Percentiles rank a stretch among this genome's conserved stretches.
phyloP scores from a whole-genome alignment of 2,113 vertebrate species.

The Mormyrus iriodes region DNA sequence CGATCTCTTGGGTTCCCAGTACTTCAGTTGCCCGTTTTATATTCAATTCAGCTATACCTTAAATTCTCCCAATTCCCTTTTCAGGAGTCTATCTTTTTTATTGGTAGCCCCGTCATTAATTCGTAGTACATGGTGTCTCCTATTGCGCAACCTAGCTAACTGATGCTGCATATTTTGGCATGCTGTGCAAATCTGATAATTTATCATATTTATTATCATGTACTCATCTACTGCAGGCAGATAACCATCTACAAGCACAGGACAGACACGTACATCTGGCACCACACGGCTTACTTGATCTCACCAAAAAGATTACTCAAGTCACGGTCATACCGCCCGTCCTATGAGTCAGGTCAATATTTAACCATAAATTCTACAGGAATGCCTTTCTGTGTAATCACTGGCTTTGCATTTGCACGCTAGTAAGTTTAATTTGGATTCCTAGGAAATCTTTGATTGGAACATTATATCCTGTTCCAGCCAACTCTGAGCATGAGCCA shows the following conservation, averaged over 20 bases:
- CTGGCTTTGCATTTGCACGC: background rate
- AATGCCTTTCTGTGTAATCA: background rate
- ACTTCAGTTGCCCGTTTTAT: background rate
- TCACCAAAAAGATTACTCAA: background rate
- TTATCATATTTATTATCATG: background rate
- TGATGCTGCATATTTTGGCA: background rate
- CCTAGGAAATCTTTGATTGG: background rate
- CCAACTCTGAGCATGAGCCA: background rate
- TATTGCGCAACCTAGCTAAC: background rate
- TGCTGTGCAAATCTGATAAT: background rate
- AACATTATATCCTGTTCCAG: background rate
- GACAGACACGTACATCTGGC: background rate
- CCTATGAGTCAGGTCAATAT: background rate
- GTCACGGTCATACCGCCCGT: background rate
- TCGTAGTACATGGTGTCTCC: background rate
- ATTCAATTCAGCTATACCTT: background rate
- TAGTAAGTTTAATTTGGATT: background rate
- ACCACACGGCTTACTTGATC: background rate
- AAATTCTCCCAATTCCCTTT: background rate
- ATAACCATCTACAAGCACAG: background rate
- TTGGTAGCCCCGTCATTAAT: background rate
- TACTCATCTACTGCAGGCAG: background rate
- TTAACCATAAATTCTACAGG: background rate
- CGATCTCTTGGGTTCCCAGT: background rate
- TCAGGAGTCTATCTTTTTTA: background rate